phyloP scores from a whole-genome alignment of 2,113 vertebrate species.

The Falco punctatus region DNA sequence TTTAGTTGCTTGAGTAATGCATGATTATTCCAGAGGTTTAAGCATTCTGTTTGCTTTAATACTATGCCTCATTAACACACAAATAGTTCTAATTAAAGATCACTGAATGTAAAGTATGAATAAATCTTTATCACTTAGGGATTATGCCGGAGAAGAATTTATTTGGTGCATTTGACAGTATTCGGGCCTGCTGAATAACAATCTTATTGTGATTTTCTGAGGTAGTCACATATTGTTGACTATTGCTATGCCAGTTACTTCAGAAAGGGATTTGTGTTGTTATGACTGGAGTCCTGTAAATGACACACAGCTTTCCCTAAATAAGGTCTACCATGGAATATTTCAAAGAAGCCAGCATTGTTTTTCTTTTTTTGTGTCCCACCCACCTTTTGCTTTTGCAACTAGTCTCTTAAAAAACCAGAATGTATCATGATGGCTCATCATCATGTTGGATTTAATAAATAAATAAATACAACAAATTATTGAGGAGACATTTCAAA shows the following conservation, averaged over 20 bases:
- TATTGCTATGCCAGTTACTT: background rate
- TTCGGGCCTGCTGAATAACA: background rate
- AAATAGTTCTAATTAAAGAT: constrained; percentile 48
- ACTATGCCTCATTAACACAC: background rate
- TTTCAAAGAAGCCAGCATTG: background rate
- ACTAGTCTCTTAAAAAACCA: background rate
- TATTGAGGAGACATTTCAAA: background rate
- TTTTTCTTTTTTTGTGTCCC: background rate
- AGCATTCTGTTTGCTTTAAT: background rate
- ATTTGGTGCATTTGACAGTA: background rate
- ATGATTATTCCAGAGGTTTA: background rate
- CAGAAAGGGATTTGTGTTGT: background rate
- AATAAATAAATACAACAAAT: background rate
- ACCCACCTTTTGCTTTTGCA: background rate
- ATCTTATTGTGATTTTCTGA: background rate
- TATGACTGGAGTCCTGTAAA: background rate
- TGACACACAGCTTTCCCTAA: background rate
- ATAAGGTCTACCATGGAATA: background rate
- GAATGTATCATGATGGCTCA: background rate
- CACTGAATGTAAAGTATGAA: constrained; percentile 25
- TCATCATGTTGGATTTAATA: background rate
- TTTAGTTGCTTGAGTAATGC: background rate
- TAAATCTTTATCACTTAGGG: constrained; percentile 32
- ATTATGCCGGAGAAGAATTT: background rate
- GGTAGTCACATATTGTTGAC: background rate